Evolutionary conservation across 2,113 vertebrate genomes (phyloP).

Genomic region (Pseudorasbora parva): DNA sequence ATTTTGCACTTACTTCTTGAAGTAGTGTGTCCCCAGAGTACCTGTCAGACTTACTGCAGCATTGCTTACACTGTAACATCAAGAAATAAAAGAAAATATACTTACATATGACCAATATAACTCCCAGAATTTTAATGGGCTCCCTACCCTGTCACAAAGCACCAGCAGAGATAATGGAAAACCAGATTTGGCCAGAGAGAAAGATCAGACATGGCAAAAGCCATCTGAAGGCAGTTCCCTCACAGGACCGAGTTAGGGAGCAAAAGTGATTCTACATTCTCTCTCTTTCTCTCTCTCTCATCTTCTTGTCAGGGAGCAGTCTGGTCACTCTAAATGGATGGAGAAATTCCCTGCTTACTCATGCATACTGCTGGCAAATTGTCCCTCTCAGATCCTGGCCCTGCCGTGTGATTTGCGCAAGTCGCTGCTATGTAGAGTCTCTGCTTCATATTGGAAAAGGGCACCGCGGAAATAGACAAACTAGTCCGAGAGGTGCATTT

Average conservation of each 20-base stretch:
- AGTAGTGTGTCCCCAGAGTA: neutral
- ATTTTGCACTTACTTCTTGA: neutral
- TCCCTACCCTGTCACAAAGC: constrained; percentile 5
- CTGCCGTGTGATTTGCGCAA: constrained; percentile 72
- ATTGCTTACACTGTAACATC: constrained; percentile 6
- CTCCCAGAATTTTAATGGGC: neutral
- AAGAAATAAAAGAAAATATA: neutral
- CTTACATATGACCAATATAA: constrained; percentile 7
- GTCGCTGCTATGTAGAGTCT: constrained; percentile 68
- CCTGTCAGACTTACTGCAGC: constrained; percentile 21
- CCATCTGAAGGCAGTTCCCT: constrained; percentile 50
- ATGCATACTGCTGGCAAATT: constrained; percentile 79
- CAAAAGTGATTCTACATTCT: constrained; percentile 54
- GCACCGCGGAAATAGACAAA: constrained; percentile 67
- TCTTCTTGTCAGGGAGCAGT: constrained; percentile 60
- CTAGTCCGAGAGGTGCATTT: constrained; percentile 70
- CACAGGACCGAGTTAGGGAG: constrained; percentile 31
- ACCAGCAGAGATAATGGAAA: neutral
- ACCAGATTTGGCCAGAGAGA: constrained; percentile 37
- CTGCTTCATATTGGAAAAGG: constrained; percentile 71
- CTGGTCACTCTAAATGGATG: constrained; percentile 77
- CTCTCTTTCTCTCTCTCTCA: constrained; percentile 41
- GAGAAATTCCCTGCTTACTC: constrained; percentile 76
- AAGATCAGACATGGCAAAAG: constrained; percentile 61
- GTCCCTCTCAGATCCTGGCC: constrained; percentile 70